Evolutionary conservation across 2,888 invertebrate genomes (phyloP).

Genomic region (Eupithecia subfuscata): DNA sequence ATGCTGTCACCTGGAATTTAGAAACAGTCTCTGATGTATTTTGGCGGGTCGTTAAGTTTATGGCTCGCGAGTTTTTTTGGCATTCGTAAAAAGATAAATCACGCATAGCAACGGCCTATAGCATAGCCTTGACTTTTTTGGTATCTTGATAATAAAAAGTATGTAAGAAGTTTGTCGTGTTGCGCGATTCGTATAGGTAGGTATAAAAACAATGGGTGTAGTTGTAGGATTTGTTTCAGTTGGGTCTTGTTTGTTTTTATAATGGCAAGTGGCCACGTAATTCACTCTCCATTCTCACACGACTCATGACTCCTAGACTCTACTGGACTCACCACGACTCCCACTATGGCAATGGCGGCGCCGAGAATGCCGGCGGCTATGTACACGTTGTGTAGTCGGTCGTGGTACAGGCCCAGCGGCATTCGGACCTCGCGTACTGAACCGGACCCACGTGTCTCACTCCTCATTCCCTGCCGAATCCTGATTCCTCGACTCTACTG

Average conservation of each 20-base stretch:
- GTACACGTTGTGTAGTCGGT: conserved; percentile 89
- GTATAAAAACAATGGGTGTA: no score
- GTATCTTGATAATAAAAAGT: not conserved
- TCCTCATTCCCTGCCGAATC: conserved; percentile 7
- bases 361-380: conserved; percentile 91
- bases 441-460: conserved; percentile 53
- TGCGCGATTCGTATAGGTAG: conserved; percentile 34
- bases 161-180: no score
- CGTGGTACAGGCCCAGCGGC: conserved; percentile 85
- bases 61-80: not conserved
- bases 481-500: not conserved
- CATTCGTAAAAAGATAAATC: not conserved
- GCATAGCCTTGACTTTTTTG: conserved; percentile 5
- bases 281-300: not conserved
- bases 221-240: not conserved
- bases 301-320: not conserved
- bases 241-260: not conserved
- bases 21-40: conserved; percentile 7
- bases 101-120: conserved; percentile 5
- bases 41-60: not conserved
- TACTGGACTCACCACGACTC: conserved; percentile 84
- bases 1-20: conserved; percentile 86
- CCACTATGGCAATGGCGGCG: conserved; percentile 89
- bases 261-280: not conserved
- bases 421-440: conserved; percentile 80